A percentile compares a stretch with the other conserved stretches of the same genome.
phyloP scores from a whole-genome alignment of 2,888 invertebrate species.

The Xanthostigma xanthostigma region DNA sequence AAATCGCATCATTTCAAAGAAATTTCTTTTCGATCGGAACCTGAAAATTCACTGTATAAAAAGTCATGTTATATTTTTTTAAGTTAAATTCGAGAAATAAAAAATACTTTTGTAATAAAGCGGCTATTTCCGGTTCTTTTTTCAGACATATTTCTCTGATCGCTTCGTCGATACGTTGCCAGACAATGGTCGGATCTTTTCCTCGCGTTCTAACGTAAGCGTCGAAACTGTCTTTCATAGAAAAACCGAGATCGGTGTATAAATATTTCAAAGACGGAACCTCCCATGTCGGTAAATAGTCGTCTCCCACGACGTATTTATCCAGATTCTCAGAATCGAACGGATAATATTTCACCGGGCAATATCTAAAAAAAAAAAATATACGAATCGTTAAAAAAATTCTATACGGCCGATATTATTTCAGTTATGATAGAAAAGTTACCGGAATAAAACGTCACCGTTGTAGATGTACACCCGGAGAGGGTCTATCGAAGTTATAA shows the following conservation, averaged over 20 bases:
- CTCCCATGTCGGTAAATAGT: slow-evolving; percentile 90
- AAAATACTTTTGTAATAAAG: slow-evolving; percentile 33
- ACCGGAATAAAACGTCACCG: slow-evolving; percentile 81
- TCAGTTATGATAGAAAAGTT: slow-evolving; percentile 13
- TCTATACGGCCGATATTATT: slow-evolving; percentile 4
- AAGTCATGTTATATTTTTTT: no score
- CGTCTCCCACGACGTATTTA: slow-evolving; percentile 89
- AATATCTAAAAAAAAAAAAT: slow-evolving; percentile 53
- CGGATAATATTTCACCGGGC: slow-evolving; percentile 77
- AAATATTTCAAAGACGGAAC: slow-evolving; percentile 61
- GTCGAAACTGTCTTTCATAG: slow-evolving; percentile 79
- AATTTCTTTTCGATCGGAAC: slow-evolving; percentile 43
- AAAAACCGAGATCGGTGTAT: slow-evolving; percentile 54
- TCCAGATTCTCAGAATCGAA: slow-evolving; percentile 65
- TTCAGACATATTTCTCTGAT: slow-evolving; percentile 51
- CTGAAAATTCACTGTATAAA: slow-evolving; percentile 15
- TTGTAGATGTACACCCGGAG: slow-evolving; percentile 77
- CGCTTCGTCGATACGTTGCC: slow-evolving; percentile 66
- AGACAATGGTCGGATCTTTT: slow-evolving; percentile 56
- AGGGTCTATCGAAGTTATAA: slow-evolving; percentile 81
- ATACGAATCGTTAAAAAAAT: slow-evolving; percentile 4
- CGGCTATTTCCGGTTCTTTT: slow-evolving; percentile 57
- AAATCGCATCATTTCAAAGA: slow-evolving; percentile 90
- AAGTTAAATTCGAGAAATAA: neutral
- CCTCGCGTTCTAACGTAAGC: slow-evolving; percentile 51